Percentiles rank a stretch among this genome's conserved stretches.
phyloP scores from a whole-genome alignment of 2,113 vertebrate species.

The Rhabdornis inornatus region DNA sequence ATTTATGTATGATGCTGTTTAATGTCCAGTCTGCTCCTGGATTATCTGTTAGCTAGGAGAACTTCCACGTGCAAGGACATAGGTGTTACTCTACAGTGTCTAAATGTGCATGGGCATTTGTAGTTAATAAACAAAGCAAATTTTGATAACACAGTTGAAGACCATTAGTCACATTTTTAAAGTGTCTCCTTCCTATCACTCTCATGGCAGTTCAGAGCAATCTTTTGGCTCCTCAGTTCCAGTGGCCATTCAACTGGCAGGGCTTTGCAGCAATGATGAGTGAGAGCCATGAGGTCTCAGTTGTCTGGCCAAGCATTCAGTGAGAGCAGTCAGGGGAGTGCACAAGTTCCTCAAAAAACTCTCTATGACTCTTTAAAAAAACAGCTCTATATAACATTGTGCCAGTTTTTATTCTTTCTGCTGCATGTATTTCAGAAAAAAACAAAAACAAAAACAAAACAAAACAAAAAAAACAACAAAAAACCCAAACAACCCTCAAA shows the following conservation, averaged over 20 bases:
- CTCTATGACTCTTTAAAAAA: neutral
- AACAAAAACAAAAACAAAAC: too few relatives aligned
- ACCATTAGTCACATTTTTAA: neutral
- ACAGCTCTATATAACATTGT: neutral
- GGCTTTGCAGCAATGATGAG: neutral
- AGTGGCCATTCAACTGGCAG: neutral
- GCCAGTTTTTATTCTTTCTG: neutral
- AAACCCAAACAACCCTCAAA: neutral
- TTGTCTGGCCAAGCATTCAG: neutral
- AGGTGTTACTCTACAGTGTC: neutral
- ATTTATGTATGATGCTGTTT: neutral
- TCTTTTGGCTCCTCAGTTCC: neutral
- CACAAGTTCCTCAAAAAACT: neutral
- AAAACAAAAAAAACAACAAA: too few relatives aligned
- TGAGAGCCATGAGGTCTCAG: neutral
- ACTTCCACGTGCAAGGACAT: neutral
- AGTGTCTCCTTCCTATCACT: rapidly evolving
- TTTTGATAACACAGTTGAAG: neutral
- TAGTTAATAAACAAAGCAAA: neutral
- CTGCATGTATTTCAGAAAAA: neutral
- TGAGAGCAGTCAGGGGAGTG: neutral
- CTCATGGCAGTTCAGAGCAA: neutral
- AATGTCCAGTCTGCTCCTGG: neutral
- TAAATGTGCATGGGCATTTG: neutral
- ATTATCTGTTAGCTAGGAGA: neutral